Evolutionary conservation across 2,113 vertebrate genomes (phyloP), one percentile per base, ranked within the genome.

Genomic region (Xiphophorus couchianus): DNA sequence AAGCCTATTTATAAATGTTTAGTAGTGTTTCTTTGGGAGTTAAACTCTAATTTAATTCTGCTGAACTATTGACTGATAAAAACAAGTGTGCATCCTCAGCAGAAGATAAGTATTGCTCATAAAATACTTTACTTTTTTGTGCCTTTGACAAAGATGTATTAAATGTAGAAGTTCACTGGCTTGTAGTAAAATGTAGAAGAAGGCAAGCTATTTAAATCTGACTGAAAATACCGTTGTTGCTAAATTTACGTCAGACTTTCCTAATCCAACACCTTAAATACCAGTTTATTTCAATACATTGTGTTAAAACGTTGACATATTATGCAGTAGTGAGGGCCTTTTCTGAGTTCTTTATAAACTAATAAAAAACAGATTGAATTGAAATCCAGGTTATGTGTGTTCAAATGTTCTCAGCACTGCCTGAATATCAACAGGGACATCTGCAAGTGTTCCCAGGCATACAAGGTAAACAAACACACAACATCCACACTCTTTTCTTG

Each of bases 381-480:
- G 10, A 44, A 7, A 13, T 62, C 30, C 31, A 4, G 31, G 65
- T 66, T 81, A 42, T 51, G 1, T 70, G 28, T 74, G 27, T 51
- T 17, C 48, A 22, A 31, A 48, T 65, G 74, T 76, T 76, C 85
- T 70, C 64, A 74, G 13, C 35, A 74, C 39, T 76, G 28, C 6
- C 62, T 29, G 54, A 66, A 31, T 65, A 64, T 69, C 66, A 80
- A 44, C 76, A 64, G 86, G 66, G 62, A 68, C 15, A 66, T 6
- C 60, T 54, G 17, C 66, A 15, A 39, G 58, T 73, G 71, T 58
- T 65, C 13, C 71, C 68, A 77, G 27, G 66, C 54, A 67, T 83
- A 84, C 35, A 70, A 72, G 75, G 62, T 67, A 87, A 86, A 87
- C 81, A 76, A 42, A 66, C 82, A 60, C 54, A 51, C 33, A 65